Percentiles rank a stretch among this genome's conserved stretches.
Conservation (phyloP, 2,797 vertebrate genomes). For the Natrix natrix region DNA sequence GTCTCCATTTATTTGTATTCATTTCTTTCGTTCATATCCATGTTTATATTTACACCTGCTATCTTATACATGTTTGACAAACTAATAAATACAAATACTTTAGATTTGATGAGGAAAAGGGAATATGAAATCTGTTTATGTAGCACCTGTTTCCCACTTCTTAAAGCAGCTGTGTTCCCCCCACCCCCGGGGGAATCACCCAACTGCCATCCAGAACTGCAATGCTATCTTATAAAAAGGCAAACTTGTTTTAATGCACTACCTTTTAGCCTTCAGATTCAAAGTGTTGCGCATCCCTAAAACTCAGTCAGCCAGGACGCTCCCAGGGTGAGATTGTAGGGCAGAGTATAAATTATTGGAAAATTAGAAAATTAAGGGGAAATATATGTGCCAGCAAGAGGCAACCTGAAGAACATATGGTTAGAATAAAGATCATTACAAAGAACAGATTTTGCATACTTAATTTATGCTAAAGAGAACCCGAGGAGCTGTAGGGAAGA, state of each 20-base stretch:
- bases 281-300: neutral
- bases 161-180: neutral
- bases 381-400: neutral
- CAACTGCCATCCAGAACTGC: neutral
- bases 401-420: neutral
- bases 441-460: neutral
- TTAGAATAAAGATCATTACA: neutral
- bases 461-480: neutral
- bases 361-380: neutral
- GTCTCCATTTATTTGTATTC: no score
- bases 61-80: no score
- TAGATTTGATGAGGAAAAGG: neutral
- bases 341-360: neutral
- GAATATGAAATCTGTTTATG: neutral
- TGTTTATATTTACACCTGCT: no score
- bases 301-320: neutral
- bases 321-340: neutral
- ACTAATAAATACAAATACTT: neutral
- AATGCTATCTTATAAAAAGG: neutral
- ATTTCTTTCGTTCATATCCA: no score
- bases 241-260: neutral
- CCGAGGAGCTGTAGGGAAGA: neutral
- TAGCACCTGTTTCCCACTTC: neutral
- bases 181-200: neutral
- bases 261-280: neutral